Percentiles rank a stretch among this genome's conserved stretches.
Evolutionary conservation across 1,140 invertebrate species (phyloP).

Genomic region (Hydropsyche tenuis): DNA sequence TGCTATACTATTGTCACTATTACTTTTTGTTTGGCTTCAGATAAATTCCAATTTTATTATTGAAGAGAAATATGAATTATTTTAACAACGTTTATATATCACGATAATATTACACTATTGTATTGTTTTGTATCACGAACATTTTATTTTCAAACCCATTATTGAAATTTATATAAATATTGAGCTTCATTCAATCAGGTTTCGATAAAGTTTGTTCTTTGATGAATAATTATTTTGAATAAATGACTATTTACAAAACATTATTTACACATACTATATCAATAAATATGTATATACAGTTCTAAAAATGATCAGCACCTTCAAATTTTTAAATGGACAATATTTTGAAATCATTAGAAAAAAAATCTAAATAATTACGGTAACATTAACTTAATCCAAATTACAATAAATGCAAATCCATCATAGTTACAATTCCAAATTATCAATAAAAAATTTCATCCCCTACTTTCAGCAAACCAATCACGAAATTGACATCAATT

Average conservation of each 20-base stretch:
- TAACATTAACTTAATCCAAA: too few relatives aligned
- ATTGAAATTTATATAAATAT: background rate
- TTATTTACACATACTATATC: background rate
- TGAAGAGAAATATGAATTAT: background rate
- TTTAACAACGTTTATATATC: background rate
- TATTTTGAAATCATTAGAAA: too few relatives aligned
- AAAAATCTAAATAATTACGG: too few relatives aligned
- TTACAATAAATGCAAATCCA: too few relatives aligned
- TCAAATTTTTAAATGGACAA: constrained; percentile 16
- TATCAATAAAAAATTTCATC: too few relatives aligned
- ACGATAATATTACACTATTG: background rate
- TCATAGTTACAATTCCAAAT: too few relatives aligned
- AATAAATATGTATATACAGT: constrained; percentile 9
- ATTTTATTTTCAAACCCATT: background rate
- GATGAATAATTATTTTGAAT: background rate
- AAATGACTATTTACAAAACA: background rate
- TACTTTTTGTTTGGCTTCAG: too few relatives aligned
- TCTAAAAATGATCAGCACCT: constrained; percentile 10
- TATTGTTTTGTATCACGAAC: background rate
- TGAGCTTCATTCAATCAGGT: background rate
- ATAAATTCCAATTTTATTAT: background rate
- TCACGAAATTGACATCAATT: too few relatives aligned
- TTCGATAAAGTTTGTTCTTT: background rate
- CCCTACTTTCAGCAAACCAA: too few relatives aligned
- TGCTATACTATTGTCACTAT: constrained; percentile 2